Percentiles rank a stretch among this genome's conserved stretches.
Evolutionary conservation across 2,113 vertebrate genomes (phyloP).

Genomic region (Archocentrus centrarchus): DNA sequence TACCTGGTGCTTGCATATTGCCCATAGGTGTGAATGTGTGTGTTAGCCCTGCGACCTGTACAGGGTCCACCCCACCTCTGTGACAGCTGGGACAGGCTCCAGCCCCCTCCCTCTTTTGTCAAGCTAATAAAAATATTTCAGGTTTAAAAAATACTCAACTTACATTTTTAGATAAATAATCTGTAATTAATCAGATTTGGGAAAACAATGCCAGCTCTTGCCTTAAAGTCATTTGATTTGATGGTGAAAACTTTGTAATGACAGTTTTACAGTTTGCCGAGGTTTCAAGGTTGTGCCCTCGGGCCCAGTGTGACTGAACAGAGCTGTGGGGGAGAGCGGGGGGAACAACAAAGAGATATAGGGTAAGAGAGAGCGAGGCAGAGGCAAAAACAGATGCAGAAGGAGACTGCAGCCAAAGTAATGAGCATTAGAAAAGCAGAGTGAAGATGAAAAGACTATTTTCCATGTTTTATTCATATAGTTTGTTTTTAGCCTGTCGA

Average conservation of each 20-base stretch:
- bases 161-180: neutral
- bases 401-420: conserved; percentile 60
- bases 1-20: too few relatives aligned
- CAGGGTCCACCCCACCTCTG: too few relatives aligned
- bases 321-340: conserved; percentile 11
- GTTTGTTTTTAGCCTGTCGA: conserved; percentile 74
- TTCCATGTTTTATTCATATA: conserved; percentile 75
- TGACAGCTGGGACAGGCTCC: too few relatives aligned
- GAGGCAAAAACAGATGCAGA: conserved; percentile 42
- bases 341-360: conserved; percentile 49
- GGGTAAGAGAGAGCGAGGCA: conserved; percentile 17
- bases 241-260: conserved; percentile 45
- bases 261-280: conserved; percentile 26
- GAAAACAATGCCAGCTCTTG: neutral
- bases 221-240: conserved; percentile 12
- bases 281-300: conserved; percentile 67
- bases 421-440: conserved; percentile 72
- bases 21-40: too few relatives aligned
- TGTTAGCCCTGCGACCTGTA: too few relatives aligned
- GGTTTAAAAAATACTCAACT: neutral
- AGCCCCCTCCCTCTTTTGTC: neutral
- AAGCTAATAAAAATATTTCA: neutral
- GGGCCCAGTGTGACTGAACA: conserved; percentile 52
- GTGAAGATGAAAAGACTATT: conserved; percentile 72
- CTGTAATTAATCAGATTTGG: neutral